A percentile compares a stretch with the other conserved stretches of the same genome.
Evolutionary conservation across 1,140 invertebrate species (phyloP).

Genomic region (Planococcus citri): DNA sequence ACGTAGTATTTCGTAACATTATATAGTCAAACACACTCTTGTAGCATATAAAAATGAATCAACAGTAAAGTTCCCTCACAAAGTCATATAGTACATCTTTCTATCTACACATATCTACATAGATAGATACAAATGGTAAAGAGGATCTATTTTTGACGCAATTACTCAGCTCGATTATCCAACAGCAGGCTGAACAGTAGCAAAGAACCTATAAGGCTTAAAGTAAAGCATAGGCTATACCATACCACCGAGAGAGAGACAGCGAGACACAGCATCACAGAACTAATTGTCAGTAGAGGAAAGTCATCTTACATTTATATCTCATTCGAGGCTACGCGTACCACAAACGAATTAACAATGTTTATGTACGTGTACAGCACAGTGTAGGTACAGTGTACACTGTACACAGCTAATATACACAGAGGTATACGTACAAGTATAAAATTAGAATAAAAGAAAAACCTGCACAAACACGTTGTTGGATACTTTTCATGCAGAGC

Average conservation of each 20-base stretch:
- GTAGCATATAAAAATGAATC: too few species aligned
- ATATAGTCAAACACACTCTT: too few species aligned
- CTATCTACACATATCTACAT: too few species aligned
- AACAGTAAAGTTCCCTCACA: too few species aligned
- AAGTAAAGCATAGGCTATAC: too few species aligned
- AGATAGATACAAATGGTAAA: background rate
- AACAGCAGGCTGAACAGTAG: too few species aligned
- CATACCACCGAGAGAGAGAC: too few species aligned
- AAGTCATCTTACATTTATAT: conserved; percentile 8
- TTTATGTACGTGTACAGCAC: background rate
- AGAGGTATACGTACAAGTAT: too few species aligned
- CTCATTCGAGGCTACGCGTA: background rate
- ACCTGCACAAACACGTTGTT: conserved; percentile 11
- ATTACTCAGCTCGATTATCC: background rate
- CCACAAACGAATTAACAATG: background rate
- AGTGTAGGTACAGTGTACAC: background rate
- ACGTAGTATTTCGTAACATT: background rate
- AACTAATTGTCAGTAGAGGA: background rate
- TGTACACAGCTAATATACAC: too few species aligned
- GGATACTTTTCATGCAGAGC: background rate
- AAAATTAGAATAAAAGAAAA: conserved; percentile 11
- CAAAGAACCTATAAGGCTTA: too few species aligned
- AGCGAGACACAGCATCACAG: too few species aligned
- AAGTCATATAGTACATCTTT: too few species aligned
- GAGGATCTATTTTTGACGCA: background rate